phyloP scores from a whole-genome alignment of 2,113 vertebrate species.

The Poicephalus gulielmi region DNA sequence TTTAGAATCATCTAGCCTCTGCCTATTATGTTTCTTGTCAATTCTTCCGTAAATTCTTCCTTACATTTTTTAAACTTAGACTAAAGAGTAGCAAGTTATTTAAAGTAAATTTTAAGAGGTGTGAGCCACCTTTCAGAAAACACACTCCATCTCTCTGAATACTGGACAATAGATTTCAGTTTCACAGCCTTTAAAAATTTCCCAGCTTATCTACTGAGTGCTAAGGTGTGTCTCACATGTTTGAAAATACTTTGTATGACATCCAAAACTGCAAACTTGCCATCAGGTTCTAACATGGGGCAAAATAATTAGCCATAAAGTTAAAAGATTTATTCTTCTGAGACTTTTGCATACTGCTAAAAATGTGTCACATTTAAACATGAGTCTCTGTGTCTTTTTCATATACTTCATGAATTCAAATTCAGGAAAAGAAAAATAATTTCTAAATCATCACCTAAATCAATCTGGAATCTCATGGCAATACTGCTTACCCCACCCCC shows the following conservation, averaged over 20 bases:
- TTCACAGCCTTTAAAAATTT: not conserved
- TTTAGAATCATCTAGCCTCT: not conserved
- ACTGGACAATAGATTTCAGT: not conserved
- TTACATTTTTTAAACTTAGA: not conserved
- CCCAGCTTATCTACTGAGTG: not conserved
- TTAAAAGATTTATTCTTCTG: not conserved
- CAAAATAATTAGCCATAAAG: not conserved
- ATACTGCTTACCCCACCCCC: not conserved
- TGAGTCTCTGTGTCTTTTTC: not conserved
- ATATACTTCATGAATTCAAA: not conserved
- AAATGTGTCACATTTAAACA: not conserved
- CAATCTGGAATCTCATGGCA: not conserved
- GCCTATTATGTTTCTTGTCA: not conserved
- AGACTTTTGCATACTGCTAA: not conserved
- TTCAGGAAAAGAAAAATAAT: not conserved
- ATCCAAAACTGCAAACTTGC: not conserved
- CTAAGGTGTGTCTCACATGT: not conserved
- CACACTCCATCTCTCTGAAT: not conserved
- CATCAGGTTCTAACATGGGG: not conserved
- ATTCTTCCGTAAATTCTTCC: not conserved
- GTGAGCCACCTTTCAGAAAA: not conserved
- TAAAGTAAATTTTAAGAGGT: not conserved
- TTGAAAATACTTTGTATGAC: not conserved
- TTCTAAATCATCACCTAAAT: not conserved
- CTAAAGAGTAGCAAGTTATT: not conserved